phyloP scores from a whole-genome alignment of 2,888 invertebrate genomes.

The Heliconius sara region DNA sequence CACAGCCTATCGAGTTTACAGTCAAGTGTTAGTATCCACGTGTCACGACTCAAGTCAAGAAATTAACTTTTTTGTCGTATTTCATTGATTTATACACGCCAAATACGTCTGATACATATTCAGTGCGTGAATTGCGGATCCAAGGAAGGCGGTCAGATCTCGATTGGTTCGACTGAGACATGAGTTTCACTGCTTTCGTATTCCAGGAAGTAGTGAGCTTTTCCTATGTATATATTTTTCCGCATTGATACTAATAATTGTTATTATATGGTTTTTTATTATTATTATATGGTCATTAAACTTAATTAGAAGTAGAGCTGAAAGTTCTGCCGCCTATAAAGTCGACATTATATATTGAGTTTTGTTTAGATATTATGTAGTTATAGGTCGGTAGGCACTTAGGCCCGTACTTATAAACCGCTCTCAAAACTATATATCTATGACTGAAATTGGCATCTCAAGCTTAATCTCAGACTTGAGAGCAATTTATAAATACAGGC shows the following conservation, averaged over 20 bases:
- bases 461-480: no score
- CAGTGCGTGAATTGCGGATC: constrained; percentile 52
- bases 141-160: constrained; percentile 64
- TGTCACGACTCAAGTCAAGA: background rate
- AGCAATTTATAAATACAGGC: no score
- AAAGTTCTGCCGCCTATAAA: background rate
- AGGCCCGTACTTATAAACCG: no score
- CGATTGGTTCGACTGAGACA: constrained; percentile 49
- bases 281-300: constrained; percentile 1
- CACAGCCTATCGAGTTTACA: no score
- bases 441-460: no score
- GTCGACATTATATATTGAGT: background rate
- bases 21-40: no score
- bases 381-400: no score
- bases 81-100: background rate
- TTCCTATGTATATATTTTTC: constrained; percentile 56
- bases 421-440: no score
- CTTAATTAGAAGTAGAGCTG: background rate
- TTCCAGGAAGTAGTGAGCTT: constrained; percentile 68
- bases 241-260: constrained; percentile 22
- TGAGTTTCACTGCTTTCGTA: constrained; percentile 75
- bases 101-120: constrained; percentile 48
- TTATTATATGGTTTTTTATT: background rate
- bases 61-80: background rate
- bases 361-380: background rate